Percentiles rank a stretch among this genome's conserved stretches.
Evolutionary conservation across 2,797 vertebrate genomes (phyloP).

Genomic region (Siniperca scherzeri): DNA sequence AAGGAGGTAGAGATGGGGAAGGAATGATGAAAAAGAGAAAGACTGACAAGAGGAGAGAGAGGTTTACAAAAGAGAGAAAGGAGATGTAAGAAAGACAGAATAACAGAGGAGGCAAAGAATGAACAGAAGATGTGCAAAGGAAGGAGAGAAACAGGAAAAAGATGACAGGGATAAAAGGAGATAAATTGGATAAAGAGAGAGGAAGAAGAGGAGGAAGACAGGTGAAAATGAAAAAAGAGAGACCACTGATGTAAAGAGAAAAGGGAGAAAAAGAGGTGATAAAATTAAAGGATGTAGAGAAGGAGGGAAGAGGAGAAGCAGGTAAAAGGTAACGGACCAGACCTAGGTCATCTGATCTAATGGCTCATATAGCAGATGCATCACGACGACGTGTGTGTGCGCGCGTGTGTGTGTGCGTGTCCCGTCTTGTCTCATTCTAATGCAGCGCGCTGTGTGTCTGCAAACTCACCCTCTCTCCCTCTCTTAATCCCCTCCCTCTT

Average conservation of each 20-base stretch:
- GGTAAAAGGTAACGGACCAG: constrained; percentile 65
- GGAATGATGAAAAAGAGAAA: not conserved
- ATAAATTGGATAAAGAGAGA: not conserved
- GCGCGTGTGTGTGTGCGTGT: constrained; percentile 40
- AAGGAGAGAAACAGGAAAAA: not conserved
- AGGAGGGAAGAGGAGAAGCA: constrained; percentile 52
- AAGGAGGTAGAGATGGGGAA: not conserved
- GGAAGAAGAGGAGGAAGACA: no score
- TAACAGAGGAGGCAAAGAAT: no score
- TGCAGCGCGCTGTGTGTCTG: constrained; percentile 44
- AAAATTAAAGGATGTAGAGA: constrained; percentile 26
- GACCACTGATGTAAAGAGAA: not conserved
- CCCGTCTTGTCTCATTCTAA: constrained; percentile 60
- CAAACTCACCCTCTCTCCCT: constrained; percentile 34
- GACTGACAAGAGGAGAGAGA: no score
- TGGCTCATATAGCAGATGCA: constrained; percentile 66
- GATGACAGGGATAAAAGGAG: not conserved
- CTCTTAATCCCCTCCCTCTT: constrained; percentile 5
- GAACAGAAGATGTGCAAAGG: not conserved
- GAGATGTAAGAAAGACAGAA: no score
- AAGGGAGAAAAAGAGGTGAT: not conserved
- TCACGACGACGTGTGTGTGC: constrained; percentile 39
- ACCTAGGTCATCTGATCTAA: constrained; percentile 66
- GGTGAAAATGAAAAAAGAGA: not conserved
- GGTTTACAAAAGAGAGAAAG: not conserved